Evolutionary conservation across 2,113 vertebrate species (phyloP), one percentile per base, ranked within the genome.

Genomic region (Aspiorhynchus laticeps): DNA sequence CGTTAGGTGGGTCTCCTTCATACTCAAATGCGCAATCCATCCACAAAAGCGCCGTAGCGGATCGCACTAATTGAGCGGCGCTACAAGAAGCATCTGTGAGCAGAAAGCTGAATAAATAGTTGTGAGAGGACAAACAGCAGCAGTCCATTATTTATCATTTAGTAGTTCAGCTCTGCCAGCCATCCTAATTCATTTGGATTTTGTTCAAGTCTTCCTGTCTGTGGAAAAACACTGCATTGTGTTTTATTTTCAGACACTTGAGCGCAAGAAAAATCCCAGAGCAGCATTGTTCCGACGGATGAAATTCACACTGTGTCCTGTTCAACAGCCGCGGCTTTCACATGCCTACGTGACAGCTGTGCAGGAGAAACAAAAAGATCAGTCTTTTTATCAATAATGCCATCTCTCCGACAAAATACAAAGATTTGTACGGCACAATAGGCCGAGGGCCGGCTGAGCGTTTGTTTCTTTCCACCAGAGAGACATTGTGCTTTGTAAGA

Each of bases 1-100:
- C 90, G 87, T 86, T 89, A 33, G 41, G 83, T 71, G 90, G 89
- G 90, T 93, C 92, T 93, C 92, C 92, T 90, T 92, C 91, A 91
- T 91, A 92, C 91, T 90, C 89, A 92, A 86, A 89, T 83, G 89
- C 93, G 89, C 91, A 90, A 90, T 90, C 86, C 86, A 87, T 91
- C 90, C 53, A 24, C 79, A 89, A 59, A 90, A 10, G 85, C 86
- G 43, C 86, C 76, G 88, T 89, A 88, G 88, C 85, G 75, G 91
- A 92, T 91, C 91, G 85, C 65, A 84, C 90, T 94, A 93, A 94
- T 92, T 93, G 94, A 93, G 90, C 88, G 81, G 92, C 88, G 91
- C 90, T 90, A 89, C 83, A 90, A 88, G 85, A 91, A 90, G 92
- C 90, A 90, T 92, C 90, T 91, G 92, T 90, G 90, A 91, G 93